These are phyloP conservation scores for Pseudoips prasinana DNA, from an alignment of 2,888 invertebrate species.

Conservation along the genomic window DNA sequence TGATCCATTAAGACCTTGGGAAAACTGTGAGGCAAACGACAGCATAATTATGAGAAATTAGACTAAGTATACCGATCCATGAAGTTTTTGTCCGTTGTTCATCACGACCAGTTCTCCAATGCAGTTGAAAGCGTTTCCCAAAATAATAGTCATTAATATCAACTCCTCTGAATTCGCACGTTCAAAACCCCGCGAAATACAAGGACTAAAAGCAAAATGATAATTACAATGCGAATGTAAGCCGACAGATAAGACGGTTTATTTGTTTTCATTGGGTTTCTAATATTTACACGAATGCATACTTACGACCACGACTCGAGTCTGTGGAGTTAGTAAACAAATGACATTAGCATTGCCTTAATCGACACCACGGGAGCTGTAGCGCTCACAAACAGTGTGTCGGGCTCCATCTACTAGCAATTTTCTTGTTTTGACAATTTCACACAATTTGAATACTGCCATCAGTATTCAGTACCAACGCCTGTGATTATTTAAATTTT, in stretches of 20 bases:
- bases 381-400: slow-evolving; percentile 37
- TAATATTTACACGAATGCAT: slow-evolving; percentile 54
- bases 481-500: slow-evolving; percentile 66
- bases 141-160: too few relatives aligned
- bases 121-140: too few relatives aligned
- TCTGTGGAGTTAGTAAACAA: slow-evolving; percentile 69
- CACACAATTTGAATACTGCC: slow-evolving; percentile 64
- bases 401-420: slow-evolving; percentile 49
- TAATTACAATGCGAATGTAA: slow-evolving; percentile 47
- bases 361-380: slow-evolving; percentile 67
- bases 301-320: slow-evolving; percentile 44
- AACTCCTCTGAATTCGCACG: too few relatives aligned
- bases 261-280: slow-evolving; percentile 48
- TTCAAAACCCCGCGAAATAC: slow-evolving; percentile 3
- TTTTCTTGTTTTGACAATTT: slow-evolving; percentile 66
- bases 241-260: slow-evolving; percentile 47
- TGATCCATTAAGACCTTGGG: too few relatives aligned
- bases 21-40: too few relatives aligned
- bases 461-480: slow-evolving; percentile 58
- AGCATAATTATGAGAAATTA: too few relatives aligned
- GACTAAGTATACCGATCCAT: too few relatives aligned
- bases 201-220: slow-evolving; percentile 31
- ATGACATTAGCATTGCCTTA: slow-evolving; percentile 72
- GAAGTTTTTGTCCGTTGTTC: too few relatives aligned
- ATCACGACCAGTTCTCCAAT: too few relatives aligned